Base-by-base conservation (phyloP, 2,797 vertebrate genomes). In the Pipistrellus pygmaeus region DNA sequence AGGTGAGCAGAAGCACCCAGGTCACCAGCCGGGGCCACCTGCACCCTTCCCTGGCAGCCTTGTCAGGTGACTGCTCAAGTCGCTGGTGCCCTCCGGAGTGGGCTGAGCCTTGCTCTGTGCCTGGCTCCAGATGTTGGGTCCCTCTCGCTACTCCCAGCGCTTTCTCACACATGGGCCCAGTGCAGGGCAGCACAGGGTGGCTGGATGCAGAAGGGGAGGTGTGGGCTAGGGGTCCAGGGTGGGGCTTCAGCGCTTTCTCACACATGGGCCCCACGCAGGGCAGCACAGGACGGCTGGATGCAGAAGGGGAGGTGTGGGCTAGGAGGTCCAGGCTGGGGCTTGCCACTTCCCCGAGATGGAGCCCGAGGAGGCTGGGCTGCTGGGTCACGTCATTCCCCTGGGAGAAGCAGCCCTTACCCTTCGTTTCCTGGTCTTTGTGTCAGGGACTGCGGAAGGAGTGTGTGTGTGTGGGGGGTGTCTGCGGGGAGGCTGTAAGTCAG, bases 1-100 rank as follows among this genome's bases (percentile, higher is more conserved):
- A 98, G 98, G 98, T 98, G 98, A 98, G 95, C n/a, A 13, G 48
- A 86, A 44, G 41, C 11, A 48, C n/a, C 53, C 57, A 82, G 51
- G 30, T 51, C 25, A 7, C 38, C 35, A 83, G 25, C 83, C 27
- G 3, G 41, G 46, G 46, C 51, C 20, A 13, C 35, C 17, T 44
- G 27, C 25, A 44, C 17, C 66, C 41, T 76, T 85, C 57, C 55
- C 53, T 38, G 44, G 57, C 51, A 73, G 30, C 35, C 64, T 46
- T 35, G 53, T 35, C 51, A 5, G 21, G 18, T 57, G 78, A 75
- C 78, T 64, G 18, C 44, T 68, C 81, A 73, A 5, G 13, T 76
- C 85, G 75, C 15, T 30, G 4, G 27, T 32, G 32, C 35, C 41
- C 77, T 93, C 48, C 30, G 18, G 76, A 8, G 23, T 5, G 6